A percentile compares a stretch with the other conserved stretches of the same genome.
Evolutionary conservation across 2,888 invertebrate genomes (phyloP).

Genomic region (Trissolcus brochymenae): DNA sequence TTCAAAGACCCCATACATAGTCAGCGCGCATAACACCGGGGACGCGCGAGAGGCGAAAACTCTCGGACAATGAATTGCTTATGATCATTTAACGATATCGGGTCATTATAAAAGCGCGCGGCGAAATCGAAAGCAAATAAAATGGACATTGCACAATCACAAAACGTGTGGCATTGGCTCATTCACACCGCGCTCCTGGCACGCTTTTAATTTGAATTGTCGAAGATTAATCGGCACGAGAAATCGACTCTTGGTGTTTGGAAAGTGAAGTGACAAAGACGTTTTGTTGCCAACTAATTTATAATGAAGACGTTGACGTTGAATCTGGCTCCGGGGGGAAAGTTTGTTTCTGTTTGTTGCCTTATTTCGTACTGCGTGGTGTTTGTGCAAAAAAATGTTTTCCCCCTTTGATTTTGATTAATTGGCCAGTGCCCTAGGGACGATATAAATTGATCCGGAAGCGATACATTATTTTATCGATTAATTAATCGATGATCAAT

Average conservation of each 20-base stretch:
- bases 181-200: constrained; percentile 30
- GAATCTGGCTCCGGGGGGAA: too few relatives aligned
- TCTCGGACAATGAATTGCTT: constrained; percentile 36
- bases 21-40: too few relatives aligned
- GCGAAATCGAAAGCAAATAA: constrained; percentile 44
- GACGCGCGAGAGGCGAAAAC: constrained; percentile 15
- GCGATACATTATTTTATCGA: too few relatives aligned
- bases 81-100: constrained; percentile 27
- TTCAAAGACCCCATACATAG: too few relatives aligned
- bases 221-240: constrained; percentile 23
- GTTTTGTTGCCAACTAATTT: constrained; percentile 12
- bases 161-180: constrained; percentile 4
- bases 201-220: constrained; percentile 22
- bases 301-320: background rate
- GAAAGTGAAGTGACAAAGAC: constrained; percentile 12
- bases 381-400: too few relatives aligned
- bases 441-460: too few relatives aligned
- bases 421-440: too few relatives aligned
- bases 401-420: too few relatives aligned
- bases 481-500: too few relatives aligned
- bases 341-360: too few relatives aligned
- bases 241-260: constrained; percentile 8
- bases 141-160: constrained; percentile 35
- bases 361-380: too few relatives aligned
- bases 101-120: constrained; percentile 29